phyloP scores from a whole-genome alignment of 1,140 invertebrate species.

The Cyrtorhinus lividipennis region DNA sequence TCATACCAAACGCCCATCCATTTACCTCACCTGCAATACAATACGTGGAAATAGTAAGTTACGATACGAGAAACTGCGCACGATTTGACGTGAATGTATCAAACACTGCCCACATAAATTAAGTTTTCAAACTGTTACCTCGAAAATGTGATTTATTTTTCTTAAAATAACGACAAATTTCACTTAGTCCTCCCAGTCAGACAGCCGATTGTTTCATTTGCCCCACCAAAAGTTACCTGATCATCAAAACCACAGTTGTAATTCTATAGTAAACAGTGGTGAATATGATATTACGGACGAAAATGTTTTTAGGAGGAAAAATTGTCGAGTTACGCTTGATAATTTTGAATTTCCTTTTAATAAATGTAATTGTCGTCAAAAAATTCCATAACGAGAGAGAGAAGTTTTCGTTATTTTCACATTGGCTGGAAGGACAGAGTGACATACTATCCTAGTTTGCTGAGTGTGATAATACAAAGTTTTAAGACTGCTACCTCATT shows the following conservation, averaged over 20 bases:
- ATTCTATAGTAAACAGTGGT: too few species aligned
- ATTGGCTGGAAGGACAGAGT: neutral
- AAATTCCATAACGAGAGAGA: too few species aligned
- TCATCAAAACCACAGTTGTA: neutral
- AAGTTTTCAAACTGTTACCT: constrained; percentile 21
- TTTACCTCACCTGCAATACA: neutral
- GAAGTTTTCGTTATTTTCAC: too few species aligned
- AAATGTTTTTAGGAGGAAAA: too few species aligned
- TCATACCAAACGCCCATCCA: constrained; percentile 13
- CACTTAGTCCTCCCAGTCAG: constrained; percentile 2
- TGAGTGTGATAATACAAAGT: constrained; percentile 21
- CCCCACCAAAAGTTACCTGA: neutral
- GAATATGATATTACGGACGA: too few species aligned
- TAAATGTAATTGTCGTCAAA: too few species aligned
- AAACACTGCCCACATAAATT: constrained; percentile 19
- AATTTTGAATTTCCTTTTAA: too few species aligned
- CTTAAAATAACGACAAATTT: constrained; percentile 9
- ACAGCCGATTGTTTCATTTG: neutral
- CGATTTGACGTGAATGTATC: constrained; percentile 12
- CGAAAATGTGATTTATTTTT: constrained; percentile 20
- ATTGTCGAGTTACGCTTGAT: too few species aligned
- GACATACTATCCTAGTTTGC: constrained; percentile 14
- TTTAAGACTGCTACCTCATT: constrained; percentile 22
- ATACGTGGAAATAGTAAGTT: neutral
- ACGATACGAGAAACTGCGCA: constrained; percentile 5